A percentile compares a stretch with the other conserved stretches of the same genome.
phyloP scores from a whole-genome alignment of 2,797 vertebrate genomes.

The Typhlichthys subterraneus region DNA sequence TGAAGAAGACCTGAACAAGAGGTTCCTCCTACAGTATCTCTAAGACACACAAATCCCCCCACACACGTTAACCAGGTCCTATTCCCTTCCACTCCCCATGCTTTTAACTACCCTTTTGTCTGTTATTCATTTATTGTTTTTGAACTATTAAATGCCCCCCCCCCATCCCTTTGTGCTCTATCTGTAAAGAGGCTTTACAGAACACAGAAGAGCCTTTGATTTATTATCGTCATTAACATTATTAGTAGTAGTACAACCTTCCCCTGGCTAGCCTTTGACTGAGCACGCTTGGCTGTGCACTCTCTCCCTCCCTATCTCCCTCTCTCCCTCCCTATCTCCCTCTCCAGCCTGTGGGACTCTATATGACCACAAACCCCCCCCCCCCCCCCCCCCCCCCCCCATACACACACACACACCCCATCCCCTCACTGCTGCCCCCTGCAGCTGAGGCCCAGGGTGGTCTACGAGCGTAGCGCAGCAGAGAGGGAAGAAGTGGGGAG shows the following conservation, averaged over 20 bases:
- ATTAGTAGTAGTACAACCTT: too few species aligned
- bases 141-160: too few species aligned
- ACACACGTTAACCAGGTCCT: too few species aligned
- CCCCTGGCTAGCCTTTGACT: conserved; percentile 26
- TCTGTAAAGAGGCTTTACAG: too few species aligned
- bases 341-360: conserved; percentile 48
- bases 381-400: too few species aligned
- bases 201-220: too few species aligned
- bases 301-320: conserved; percentile 40
- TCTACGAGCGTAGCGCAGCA: conserved; percentile 42
- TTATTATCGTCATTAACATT: too few species aligned
- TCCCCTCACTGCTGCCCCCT: conserved; percentile 25
- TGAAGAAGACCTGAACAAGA: conserved; percentile 20
- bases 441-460: conserved; percentile 66
- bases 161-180: too few species aligned
- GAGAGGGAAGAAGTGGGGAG: conserved; percentile 24
- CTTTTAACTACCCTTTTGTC: too few species aligned
- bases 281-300: conserved; percentile 15
- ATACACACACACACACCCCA: background rate
- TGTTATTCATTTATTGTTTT: too few species aligned
- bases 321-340: background rate
- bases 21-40: background rate
- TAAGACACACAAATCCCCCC: too few species aligned
- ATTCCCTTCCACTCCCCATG: too few species aligned
- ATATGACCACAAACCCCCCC: conserved; percentile 19